Conservation (phyloP, 2,797 vertebrate genomes). For the Pteronotus mesoamericanus region DNA sequence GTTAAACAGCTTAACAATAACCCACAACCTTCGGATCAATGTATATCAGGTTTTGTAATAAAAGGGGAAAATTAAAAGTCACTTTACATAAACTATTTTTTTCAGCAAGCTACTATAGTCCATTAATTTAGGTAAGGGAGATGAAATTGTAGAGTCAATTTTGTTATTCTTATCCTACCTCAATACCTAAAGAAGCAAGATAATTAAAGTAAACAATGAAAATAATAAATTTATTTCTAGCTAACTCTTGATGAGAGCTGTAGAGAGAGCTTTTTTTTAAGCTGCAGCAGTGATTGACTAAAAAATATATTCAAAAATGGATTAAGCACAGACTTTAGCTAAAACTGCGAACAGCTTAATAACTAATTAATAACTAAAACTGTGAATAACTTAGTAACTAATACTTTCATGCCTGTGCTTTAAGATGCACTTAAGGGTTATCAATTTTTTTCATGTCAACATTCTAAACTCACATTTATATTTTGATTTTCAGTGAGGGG, state of each 20-base stretch:
- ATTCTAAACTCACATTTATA: not conserved
- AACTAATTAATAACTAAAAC: not conserved
- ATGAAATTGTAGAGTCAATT: not conserved
- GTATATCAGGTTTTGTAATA: not conserved
- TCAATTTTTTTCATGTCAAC: not conserved
- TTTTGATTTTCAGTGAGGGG: constrained; percentile 16
- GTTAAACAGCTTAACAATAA: no score
- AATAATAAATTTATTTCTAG: not conserved
- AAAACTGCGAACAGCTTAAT: not conserved
- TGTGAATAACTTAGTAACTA: not conserved
- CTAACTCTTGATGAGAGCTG: not conserved
- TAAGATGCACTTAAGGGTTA: not conserved
- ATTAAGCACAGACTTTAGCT: not conserved
- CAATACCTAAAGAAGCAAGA: not conserved
- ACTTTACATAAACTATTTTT: not conserved
- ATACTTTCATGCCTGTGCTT: not conserved
- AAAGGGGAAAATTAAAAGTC: not conserved
- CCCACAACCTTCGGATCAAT: no score
- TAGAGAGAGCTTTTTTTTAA: not conserved
- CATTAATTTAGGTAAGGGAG: not conserved
- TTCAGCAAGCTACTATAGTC: not conserved
- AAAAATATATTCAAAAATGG: not conserved
- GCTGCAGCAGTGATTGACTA: not conserved
- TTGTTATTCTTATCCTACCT: not conserved
- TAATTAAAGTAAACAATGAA: not conserved